Evolutionary conservation across 2,797 vertebrate species (phyloP), one percentile per base, ranked within the genome.

Genomic region (Melanotaenia pygmaea): DNA sequence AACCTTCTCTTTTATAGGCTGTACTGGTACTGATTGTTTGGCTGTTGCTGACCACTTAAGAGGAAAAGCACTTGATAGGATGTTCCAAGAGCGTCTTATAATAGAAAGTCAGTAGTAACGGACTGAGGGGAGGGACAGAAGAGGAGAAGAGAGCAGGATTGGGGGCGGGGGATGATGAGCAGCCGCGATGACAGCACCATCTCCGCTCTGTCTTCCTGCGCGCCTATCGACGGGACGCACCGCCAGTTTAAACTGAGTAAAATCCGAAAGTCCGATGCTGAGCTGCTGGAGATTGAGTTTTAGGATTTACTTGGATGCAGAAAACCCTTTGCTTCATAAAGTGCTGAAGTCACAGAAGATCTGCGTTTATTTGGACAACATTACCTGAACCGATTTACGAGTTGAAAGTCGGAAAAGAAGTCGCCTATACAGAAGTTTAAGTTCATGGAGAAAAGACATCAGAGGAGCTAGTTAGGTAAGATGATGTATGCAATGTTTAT

Each of bases 31-130:
- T 54, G 38, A 13, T 9, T 56, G 26, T 60, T 58, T 50, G 35
- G 10, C n/a, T 54, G 12, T 32, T 5, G 32, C 32, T 59, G 40
- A 59, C 30, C 35, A 50, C 40, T 24, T 30, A 67, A 77, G 61
- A 60, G 62, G 66, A 74, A 76, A 88, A 88, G 70, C 79, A 58
- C 74, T 76, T 79, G 78, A 91, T 85, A 53, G 84, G 89, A 91
- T 89, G 81, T 82, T 83, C 77, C 74, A 16, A 57, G 47, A 65
- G 59, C 20, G 63, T 70, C 64, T 80, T 71, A 74, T 50, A 63
- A 82, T 74, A 82, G 82, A 86, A 72, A 77, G 86, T 65, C 30
- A 18, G 79, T 72, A 50, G 76, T 76, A 57, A 43, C 13, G 53
- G 59, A 28, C 50, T 38, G 64, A 63, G 40, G 43, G 10, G 68